Conservation (phyloP, 2,113 vertebrate genomes). For the Hemicordylus capensis region DNA sequence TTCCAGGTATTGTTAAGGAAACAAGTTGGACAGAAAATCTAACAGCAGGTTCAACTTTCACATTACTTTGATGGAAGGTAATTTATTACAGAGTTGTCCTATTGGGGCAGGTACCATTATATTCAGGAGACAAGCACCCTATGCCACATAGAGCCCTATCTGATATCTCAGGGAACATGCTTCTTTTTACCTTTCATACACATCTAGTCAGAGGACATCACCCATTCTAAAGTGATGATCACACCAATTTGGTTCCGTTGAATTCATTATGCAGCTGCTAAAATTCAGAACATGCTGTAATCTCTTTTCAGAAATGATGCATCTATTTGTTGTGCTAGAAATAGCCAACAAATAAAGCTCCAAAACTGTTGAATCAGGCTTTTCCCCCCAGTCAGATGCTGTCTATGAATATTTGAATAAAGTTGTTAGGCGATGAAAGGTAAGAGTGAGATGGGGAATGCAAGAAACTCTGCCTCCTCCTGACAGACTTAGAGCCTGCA, state of each 20-base stretch:
- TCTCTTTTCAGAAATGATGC: not conserved
- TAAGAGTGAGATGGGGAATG: not conserved
- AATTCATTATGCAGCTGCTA: not conserved
- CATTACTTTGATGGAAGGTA: rapidly evolving
- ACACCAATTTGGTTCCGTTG: not conserved
- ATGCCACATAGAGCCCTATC: rapidly evolving
- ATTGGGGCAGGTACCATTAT: rapidly evolving
- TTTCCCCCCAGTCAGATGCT: not conserved
- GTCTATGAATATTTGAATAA: not conserved
- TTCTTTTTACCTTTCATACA: not conserved
- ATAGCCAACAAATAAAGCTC: not conserved
- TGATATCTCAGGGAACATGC: no score
- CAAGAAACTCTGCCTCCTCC: no score
- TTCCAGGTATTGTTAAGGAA: not conserved
- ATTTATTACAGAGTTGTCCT: not conserved
- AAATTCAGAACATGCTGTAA: not conserved
- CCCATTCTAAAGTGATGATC: not conserved
- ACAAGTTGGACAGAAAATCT: not conserved
- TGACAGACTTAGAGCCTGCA: not conserved
- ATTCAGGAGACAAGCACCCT: not conserved
- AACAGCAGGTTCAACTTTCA: not conserved
- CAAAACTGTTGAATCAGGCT: not conserved
- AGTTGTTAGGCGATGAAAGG: not conserved
- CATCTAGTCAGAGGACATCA: no score
- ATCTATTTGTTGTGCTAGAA: not conserved